Base-by-base conservation (phyloP, 64 coral and sea anemone genomes). In the Montipora cactus region DNA sequence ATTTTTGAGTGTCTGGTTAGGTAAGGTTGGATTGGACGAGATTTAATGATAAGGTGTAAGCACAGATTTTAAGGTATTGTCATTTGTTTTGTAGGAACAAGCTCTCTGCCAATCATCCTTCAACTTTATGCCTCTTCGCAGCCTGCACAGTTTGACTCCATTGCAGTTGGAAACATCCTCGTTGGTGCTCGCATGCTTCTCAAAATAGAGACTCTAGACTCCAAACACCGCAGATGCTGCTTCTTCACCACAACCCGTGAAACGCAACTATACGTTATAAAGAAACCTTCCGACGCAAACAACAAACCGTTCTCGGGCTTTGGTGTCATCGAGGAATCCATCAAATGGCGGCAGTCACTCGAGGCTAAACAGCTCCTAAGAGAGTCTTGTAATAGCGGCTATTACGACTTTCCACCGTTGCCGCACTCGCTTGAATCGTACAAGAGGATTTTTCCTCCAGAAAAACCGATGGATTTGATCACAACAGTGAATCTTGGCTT, bases 111-210 rank as follows among this genome's bases (percentile, higher is more conserved):
- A n/a, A 58, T 95, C 18, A 95, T 95, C 37, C 74, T 95, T 75
- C 87, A 90, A 15, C 74, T 95, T 28, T 95, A 95, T 45, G 74
- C 88, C 23, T 87, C 44, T 70, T 95, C 93, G 46, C 93, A 95
- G 76, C 93, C 93, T 20, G 71, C 90, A 71, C 22, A 69, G 5
- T 66, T 78, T 20, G 21, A 79, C 22, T 90, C 93, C 15, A 90
- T 95, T 71, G 79, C 79, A 21, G 57, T 77, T 46, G 93, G 93
- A 47, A 75, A 79, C 1, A 47, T 95, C 7, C 15, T 90, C 5
- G 59, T 95, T 20, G 90, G 88, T 90, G 93, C 93, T 79, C 81
- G 93, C 18, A 95, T 95, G 93, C 80, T 95, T 4, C 59, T 95
- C 15, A 95, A 95, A 74, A 73, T 86, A 20, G 73, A 86, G 68